Evolutionary conservation across 2,797 vertebrate genomes (phyloP).

Genomic region (Pseudotriccus pelzelni): DNA sequence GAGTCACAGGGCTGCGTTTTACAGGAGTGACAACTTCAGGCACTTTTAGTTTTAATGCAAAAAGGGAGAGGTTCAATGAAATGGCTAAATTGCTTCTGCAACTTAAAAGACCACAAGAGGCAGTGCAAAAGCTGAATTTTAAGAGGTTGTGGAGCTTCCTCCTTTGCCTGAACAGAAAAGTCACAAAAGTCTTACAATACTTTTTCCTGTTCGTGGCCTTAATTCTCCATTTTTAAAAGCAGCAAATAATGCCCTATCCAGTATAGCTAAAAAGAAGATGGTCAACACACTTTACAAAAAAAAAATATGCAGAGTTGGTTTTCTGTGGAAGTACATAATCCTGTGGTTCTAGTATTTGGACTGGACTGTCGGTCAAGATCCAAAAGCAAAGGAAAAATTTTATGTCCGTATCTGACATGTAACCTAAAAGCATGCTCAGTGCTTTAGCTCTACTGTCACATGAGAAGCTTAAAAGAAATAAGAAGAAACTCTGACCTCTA

Average conservation of each 20-base stretch:
- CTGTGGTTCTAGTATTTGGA: not conserved
- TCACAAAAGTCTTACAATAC: not conserved
- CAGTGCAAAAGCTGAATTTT: not conserved
- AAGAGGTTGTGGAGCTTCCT: not conserved
- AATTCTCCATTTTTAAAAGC: not conserved
- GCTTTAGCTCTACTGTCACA: not conserved
- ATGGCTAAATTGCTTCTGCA: not conserved
- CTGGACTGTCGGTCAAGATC: not conserved
- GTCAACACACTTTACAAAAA: not conserved
- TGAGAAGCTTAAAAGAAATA: not conserved
- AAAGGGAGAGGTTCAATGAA: not conserved
- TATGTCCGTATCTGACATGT: not conserved
- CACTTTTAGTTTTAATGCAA: not conserved
- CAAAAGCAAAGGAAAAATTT: not conserved
- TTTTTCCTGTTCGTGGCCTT: not conserved
- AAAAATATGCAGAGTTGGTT: fast-evolving
- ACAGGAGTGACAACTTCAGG: not conserved
- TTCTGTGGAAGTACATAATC: not conserved
- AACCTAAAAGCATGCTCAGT: not conserved
- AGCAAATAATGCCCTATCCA: not conserved
- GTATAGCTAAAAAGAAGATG: not conserved
- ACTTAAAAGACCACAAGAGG: not conserved
- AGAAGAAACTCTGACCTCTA: not conserved
- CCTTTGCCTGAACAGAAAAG: not conserved
- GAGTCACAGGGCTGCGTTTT: not conserved